Evolutionary conservation across 2,888 invertebrate genomes (phyloP).

Genomic region (Apamea epomidion): DNA sequence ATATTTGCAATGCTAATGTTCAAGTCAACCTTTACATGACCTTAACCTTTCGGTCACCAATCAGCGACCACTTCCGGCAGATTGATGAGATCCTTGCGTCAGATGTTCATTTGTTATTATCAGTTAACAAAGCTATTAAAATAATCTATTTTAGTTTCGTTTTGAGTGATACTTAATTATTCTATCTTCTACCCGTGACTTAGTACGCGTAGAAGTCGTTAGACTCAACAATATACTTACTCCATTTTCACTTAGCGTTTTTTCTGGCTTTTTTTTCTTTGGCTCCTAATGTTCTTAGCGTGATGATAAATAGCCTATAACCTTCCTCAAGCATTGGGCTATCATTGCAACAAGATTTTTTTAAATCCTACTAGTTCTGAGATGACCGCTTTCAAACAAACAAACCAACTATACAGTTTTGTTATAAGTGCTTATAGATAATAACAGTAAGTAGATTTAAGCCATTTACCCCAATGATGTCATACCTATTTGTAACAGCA

Average conservation of each 20-base stretch:
- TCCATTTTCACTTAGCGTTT: neutral
- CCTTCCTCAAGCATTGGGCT: neutral
- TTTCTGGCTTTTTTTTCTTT: neutral
- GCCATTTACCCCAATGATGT: neutral
- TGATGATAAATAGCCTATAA: too few species aligned
- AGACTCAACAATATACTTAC: neutral
- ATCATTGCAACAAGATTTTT: neutral
- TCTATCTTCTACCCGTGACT: neutral
- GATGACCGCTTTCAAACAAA: neutral
- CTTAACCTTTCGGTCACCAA: constrained; percentile 14
- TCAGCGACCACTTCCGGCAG: constrained; percentile 5
- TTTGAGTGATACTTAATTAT: neutral
- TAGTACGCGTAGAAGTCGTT: neutral
- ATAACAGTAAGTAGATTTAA: neutral
- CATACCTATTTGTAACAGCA: neutral
- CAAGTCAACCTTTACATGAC: constrained; percentile 8
- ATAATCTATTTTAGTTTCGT: neutral
- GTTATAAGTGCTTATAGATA: too few species aligned
- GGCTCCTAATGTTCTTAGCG: neutral
- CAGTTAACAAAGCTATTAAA: neutral
- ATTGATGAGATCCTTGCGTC: neutral
- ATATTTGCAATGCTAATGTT: constrained; percentile 20
- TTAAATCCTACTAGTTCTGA: neutral
- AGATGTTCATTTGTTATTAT: constrained; percentile 5
- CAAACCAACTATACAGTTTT: neutral